Conservation (phyloP, 1,140 invertebrate genomes). For the Sitobion miscanthi region DNA sequence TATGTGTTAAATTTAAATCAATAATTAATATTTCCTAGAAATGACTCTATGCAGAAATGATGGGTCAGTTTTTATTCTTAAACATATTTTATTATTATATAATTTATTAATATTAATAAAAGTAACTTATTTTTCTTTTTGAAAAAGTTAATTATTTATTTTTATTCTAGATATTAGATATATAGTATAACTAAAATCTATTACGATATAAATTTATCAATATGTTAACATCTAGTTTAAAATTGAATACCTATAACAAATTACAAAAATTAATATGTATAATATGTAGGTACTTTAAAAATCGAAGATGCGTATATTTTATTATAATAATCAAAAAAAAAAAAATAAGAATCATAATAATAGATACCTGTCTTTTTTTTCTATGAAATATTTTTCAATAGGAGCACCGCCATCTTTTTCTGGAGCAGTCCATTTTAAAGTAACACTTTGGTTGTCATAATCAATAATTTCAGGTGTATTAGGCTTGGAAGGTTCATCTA, state of each 20-base stretch:
- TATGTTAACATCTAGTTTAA: neutral
- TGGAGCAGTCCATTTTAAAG: constrained; percentile 94
- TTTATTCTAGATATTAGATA: too few species aligned
- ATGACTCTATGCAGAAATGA: too few species aligned
- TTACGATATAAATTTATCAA: neutral
- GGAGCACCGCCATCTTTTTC: constrained; percentile 91
- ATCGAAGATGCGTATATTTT: neutral
- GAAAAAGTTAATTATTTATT: too few species aligned
- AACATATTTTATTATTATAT: too few species aligned
- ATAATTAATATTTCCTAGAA: too few species aligned
- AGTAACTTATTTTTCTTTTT: too few species aligned
- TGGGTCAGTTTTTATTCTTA: too few species aligned
- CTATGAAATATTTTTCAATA: constrained; percentile 96
- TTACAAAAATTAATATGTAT: neutral
- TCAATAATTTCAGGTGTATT: constrained; percentile 89
- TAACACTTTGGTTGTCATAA: constrained; percentile 91
- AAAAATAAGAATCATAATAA: neutral
- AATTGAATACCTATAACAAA: neutral
- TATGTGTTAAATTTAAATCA: too few species aligned
- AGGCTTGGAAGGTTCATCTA: constrained; percentile 84
- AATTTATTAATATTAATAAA: too few species aligned
- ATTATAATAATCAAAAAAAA: neutral
- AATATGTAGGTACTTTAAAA: neutral
- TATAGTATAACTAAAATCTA: too few species aligned
- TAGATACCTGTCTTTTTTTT: constrained; percentile 83